Percentiles rank a stretch among this genome's conserved stretches.
phyloP scores from a whole-genome alignment of 2,797 vertebrate genomes.

The Malurus splendens region DNA sequence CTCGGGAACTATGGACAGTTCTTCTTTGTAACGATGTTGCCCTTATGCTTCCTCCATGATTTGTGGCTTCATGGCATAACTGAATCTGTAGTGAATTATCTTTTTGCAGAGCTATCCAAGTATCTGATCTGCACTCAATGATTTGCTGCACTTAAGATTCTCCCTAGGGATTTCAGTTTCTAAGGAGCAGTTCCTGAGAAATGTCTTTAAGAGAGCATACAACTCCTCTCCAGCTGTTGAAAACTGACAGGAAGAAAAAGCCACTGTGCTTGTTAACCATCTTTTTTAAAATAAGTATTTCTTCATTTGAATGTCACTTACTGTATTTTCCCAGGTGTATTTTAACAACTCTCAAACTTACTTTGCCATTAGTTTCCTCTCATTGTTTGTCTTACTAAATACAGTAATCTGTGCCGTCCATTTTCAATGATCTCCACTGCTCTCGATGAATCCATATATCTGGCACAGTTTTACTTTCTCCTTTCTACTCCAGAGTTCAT shows the following conservation, averaged over 20 bases:
- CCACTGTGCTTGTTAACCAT: background rate
- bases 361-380: background rate
- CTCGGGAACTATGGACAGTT: background rate
- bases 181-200: slow-evolving; percentile 1
- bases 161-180: background rate
- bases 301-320: background rate
- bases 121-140: background rate
- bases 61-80: background rate
- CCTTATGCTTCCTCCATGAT: background rate
- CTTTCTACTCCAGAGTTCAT: background rate
- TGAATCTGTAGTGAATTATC: background rate
- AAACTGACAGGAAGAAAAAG: background rate
- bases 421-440: background rate
- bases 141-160: slow-evolving; percentile 8
- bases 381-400: background rate
- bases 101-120: background rate
- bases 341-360: background rate
- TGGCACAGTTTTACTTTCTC: background rate
- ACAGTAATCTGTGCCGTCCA: background rate
- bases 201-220: background rate
- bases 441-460: background rate
- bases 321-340: background rate
- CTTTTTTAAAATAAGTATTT: background rate
- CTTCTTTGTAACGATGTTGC: background rate
- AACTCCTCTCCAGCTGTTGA: background rate